A percentile compares a stretch with the other conserved stretches of the same genome.
Evolutionary conservation across 1,140 invertebrate species (phyloP).

Genomic region (Thaumetopoea pityocampa): DNA sequence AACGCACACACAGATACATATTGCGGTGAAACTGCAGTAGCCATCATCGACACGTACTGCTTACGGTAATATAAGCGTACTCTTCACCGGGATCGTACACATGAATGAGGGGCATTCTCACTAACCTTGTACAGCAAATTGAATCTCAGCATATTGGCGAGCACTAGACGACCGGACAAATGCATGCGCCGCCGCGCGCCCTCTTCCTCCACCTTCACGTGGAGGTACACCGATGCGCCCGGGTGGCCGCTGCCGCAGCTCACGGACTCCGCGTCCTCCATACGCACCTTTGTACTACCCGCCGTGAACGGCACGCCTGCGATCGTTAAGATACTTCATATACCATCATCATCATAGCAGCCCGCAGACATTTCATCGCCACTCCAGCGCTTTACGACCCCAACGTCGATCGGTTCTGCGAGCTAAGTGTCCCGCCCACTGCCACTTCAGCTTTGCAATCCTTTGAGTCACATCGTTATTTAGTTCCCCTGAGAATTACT

Average conservation of each 20-base stretch:
- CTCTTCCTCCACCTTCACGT: constrained; percentile 27
- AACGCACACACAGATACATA: too few species aligned
- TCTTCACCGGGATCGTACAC: too few species aligned
- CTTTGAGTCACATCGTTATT: too few species aligned
- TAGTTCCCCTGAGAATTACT: too few species aligned
- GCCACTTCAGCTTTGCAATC: too few species aligned
- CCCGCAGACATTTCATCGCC: too few species aligned
- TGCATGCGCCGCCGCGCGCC: constrained; percentile 36
- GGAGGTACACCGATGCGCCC: constrained; percentile 21
- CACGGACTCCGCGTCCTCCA: constrained; percentile 25
- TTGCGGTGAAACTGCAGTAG: too few species aligned
- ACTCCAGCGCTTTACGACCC: too few species aligned
- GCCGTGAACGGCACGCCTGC: constrained; percentile 39
- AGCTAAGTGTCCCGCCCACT: too few species aligned
- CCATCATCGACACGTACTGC: too few species aligned
- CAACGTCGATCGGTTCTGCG: too few species aligned
- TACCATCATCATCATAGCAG: neutral
- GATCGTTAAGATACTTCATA: neutral
- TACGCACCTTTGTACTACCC: constrained; percentile 25
- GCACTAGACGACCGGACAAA: constrained; percentile 35
- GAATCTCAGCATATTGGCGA: constrained; percentile 43
- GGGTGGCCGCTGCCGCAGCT: neutral
- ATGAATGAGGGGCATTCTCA: neutral
- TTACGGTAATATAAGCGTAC: neutral
- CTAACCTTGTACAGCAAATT: constrained; percentile 44